Conservation (phyloP, 2,888 invertebrate species). For the Coelinius sp. region DNA sequence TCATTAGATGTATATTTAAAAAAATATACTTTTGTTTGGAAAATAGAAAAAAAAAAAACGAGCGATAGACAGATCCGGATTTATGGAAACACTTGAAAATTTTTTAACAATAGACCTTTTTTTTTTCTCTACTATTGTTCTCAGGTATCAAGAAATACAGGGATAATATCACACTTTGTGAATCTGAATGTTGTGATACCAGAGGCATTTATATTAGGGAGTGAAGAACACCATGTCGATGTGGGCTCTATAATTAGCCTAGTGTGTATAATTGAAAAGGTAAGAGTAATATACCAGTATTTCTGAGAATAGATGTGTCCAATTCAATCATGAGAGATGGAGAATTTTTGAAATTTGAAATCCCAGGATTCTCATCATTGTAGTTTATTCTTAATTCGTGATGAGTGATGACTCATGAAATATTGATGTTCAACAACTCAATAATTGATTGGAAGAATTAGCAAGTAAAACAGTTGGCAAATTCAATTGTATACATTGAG, state of each 20-base stretch:
- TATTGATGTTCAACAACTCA: too few species aligned
- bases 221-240: slow-evolving; percentile 91
- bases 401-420: too few species aligned
- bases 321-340: neutral
- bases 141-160: slow-evolving; percentile 87
- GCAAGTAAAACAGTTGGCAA: too few species aligned
- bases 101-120: neutral
- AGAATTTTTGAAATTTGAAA: neutral
- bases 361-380: neutral
- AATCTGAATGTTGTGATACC: slow-evolving; percentile 91
- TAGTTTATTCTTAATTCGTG: neutral
- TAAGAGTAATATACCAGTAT: slow-evolving; percentile 60
- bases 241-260: slow-evolving; percentile 91
- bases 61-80: neutral
- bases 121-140: slow-evolving; percentile 42
- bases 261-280: slow-evolving; percentile 93
- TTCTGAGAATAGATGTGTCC: neutral
- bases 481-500: neutral
- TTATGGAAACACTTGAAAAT: slow-evolving; percentile 23
- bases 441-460: too few species aligned
- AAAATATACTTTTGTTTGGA: slow-evolving; percentile 5
- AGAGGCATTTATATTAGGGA: slow-evolving; percentile 87
- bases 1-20: slow-evolving; percentile 24
- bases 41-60: neutral
- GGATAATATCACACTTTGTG: slow-evolving; percentile 89